These are phyloP conservation scores for Phrixothrix hirtus DNA, from an alignment of 2,888 invertebrate species.

Conservation along the genomic window DNA sequence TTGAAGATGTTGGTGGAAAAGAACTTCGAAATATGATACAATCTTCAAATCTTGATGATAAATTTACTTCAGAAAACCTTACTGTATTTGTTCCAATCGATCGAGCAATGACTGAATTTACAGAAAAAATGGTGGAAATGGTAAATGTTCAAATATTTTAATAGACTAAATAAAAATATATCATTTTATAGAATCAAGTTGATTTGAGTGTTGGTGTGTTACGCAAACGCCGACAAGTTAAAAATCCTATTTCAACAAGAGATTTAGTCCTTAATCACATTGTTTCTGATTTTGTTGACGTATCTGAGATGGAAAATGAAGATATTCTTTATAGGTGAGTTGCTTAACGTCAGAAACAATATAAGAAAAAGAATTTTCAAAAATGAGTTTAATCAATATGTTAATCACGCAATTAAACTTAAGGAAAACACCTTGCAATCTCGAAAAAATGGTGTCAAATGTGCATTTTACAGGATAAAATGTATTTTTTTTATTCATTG, in stretches of 20 bases:
- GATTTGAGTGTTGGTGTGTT: conserved; percentile 38
- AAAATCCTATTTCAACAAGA: conserved; percentile 54
- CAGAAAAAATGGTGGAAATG: conserved; percentile 59
- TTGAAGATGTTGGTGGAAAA: conserved; percentile 61
- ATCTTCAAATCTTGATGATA: conserved; percentile 58
- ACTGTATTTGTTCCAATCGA: conserved; percentile 69
- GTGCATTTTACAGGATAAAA: no score
- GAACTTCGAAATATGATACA: conserved; percentile 63
- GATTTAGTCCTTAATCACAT: conserved; percentile 63
- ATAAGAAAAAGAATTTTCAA: no score
- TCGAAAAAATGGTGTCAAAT: no score
- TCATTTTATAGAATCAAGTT: conserved; percentile 57
- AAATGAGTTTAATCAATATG: no score
- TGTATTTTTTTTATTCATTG: no score
- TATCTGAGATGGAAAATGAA: conserved; percentile 64
- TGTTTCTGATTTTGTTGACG: conserved; percentile 60
- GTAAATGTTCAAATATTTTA: no score
- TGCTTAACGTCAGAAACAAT: no score
- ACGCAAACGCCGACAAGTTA: conserved; percentile 38
- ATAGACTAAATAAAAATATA: no score
- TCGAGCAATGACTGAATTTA: conserved; percentile 62
- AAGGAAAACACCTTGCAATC: no score
- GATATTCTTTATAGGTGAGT: conserved; percentile 57
- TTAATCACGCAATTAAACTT: no score
- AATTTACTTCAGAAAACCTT: conserved; percentile 59